phyloP scores from a whole-genome alignment of 2,888 invertebrate species.

The Lumbricus terrestris region DNA sequence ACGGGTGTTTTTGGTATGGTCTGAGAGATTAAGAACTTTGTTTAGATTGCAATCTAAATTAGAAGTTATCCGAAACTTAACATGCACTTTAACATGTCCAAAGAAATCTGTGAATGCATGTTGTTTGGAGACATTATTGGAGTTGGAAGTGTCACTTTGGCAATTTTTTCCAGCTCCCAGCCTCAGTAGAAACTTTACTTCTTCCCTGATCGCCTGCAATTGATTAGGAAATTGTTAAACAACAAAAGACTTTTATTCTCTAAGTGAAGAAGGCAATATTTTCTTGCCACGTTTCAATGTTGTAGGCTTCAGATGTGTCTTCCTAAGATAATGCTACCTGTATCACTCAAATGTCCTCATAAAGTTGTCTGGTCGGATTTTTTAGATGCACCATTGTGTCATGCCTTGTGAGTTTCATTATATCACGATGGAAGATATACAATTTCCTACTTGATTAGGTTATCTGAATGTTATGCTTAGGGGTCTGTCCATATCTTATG shows the following conservation, averaged over 20 bases:
- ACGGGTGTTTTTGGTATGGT: neutral
- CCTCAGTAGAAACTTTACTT: neutral
- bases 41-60: neutral
- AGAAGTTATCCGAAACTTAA: neutral
- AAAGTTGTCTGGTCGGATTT: too few species aligned
- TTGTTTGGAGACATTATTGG: neutral
- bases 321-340: neutral
- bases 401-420: neutral
- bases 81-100: neutral
- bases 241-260: neutral
- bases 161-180: neutral
- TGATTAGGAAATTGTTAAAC: neutral
- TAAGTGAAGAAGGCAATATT: neutral
- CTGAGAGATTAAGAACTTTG: neutral
- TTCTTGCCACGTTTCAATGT: neutral
- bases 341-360: neutral
- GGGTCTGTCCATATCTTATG: too few species aligned
- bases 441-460: neutral
- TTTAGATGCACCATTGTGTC: too few species aligned
- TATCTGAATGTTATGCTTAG: too few species aligned
- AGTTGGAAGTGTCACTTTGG: neutral
- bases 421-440: neutral
- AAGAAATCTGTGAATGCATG: conserved; percentile 3
- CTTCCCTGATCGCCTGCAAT: neutral
- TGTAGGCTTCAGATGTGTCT: neutral